Conservation (phyloP, 30 jellyfish, hydroid and myxozoan genomes). For the Hydractinia echinata region DNA sequence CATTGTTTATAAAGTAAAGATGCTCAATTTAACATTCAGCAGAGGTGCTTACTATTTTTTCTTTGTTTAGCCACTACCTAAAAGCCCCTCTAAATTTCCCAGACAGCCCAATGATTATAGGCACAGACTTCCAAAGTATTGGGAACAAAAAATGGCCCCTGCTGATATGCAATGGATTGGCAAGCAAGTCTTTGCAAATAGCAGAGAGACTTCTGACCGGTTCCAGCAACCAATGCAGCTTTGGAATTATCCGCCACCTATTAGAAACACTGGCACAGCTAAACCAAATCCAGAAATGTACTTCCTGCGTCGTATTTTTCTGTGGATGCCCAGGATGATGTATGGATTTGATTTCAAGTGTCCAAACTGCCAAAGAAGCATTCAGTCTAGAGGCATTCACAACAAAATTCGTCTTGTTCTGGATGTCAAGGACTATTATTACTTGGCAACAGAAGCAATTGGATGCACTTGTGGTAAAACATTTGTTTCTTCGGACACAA, state of each 20-base stretch:
- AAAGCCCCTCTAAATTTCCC: slow-evolving; percentile 21
- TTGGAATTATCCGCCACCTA: too few species aligned
- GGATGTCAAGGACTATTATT: slow-evolving; percentile 21
- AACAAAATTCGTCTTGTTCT: slow-evolving; percentile 23
- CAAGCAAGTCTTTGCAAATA: slow-evolving; percentile 7
- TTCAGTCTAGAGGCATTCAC: slow-evolving; percentile 38
- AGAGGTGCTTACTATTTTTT: too few species aligned
- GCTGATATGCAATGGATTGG: slow-evolving; percentile 38
- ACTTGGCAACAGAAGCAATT: slow-evolving; percentile 21
- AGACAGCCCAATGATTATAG: slow-evolving; percentile 26
- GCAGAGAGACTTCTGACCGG: neutral
- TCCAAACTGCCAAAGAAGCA: slow-evolving; percentile 6
- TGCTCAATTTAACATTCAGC: too few species aligned
- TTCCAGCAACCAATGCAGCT: too few species aligned
- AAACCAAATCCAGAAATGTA: slow-evolving; percentile 23
- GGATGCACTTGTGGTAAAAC: slow-evolving; percentile 28
- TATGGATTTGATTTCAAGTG: slow-evolving; percentile 20
- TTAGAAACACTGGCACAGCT: neutral
- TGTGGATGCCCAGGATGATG: slow-evolving; percentile 24
- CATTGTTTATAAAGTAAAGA: too few species aligned
- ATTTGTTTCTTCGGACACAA: slow-evolving; percentile 19
- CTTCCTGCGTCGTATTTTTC: slow-evolving; percentile 25
- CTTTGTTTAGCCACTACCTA: neutral
- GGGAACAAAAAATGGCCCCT: slow-evolving; percentile 9
- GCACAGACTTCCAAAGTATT: slow-evolving; percentile 20